phyloP scores from a whole-genome alignment of 2,113 vertebrate species.

The Larimichthys crocea region DNA sequence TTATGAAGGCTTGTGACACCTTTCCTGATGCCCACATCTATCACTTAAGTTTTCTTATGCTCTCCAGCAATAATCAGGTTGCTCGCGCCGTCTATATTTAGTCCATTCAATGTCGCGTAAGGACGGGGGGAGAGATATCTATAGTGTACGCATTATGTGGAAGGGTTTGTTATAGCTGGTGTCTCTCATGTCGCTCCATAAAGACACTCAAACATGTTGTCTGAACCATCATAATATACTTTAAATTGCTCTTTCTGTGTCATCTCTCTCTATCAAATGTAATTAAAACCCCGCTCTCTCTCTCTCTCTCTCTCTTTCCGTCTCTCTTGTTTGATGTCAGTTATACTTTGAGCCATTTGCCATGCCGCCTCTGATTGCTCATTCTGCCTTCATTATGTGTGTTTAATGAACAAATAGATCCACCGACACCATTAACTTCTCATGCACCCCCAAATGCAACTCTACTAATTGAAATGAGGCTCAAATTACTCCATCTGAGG shows the following conservation, averaged over 20 bases:
- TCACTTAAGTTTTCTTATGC: slow-evolving; percentile 64
- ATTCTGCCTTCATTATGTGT: slow-evolving; percentile 55
- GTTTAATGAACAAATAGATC: slow-evolving; percentile 63
- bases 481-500: slow-evolving; percentile 33
- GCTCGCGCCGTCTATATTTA: slow-evolving; percentile 72
- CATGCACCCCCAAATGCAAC: slow-evolving; percentile 39
- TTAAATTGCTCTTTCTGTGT: slow-evolving; percentile 11
- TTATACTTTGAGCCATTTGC: slow-evolving; percentile 36
- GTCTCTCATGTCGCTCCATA: slow-evolving; percentile 25
- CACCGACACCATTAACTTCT: slow-evolving; percentile 49
- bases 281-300: slow-evolving; percentile 19
- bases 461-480: slow-evolving; percentile 54
- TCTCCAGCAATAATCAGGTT: slow-evolving; percentile 67
- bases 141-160: slow-evolving; percentile 48
- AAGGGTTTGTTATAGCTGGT: slow-evolving; percentile 23
- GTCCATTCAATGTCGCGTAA: slow-evolving; percentile 73
- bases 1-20: slow-evolving; percentile 74
- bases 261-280: slow-evolving; percentile 21
- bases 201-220: slow-evolving; percentile 28
- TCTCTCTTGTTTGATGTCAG: slow-evolving; percentile 47
- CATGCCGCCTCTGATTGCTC: slow-evolving; percentile 35
- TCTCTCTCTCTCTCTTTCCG: neutral
- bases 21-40: slow-evolving; percentile 70
- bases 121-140: slow-evolving; percentile 54
- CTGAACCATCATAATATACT: slow-evolving; percentile 29